Percentiles rank a stretch among this genome's conserved stretches.
These are phyloP conservation scores for Lates japonicus DNA, from an alignment of 2,797 vertebrate genomes.

Conservation along the genomic window DNA sequence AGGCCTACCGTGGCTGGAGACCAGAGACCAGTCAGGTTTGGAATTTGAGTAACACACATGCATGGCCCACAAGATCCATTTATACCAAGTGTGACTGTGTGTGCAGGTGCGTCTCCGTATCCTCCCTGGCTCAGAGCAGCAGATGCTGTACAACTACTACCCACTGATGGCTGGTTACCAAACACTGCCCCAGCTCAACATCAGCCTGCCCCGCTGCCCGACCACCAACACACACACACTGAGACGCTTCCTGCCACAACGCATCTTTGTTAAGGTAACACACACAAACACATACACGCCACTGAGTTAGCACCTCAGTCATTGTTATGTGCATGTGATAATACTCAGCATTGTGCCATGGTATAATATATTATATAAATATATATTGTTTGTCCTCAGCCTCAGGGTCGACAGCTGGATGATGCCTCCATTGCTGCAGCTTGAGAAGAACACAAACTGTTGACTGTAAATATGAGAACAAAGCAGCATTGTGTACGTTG, in stretches of 20 bases:
- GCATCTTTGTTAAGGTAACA: constrained; percentile 96
- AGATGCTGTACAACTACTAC: constrained; percentile 97
- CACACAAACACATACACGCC: too few relatives aligned
- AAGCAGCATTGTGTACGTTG: constrained; percentile 17
- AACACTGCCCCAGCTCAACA: constrained; percentile 92
- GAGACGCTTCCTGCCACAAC: constrained; percentile 93
- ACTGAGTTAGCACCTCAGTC: neutral
- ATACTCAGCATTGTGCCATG: neutral
- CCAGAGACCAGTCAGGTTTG: too few relatives aligned
- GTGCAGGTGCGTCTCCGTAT: constrained; percentile 93
- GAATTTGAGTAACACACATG: too few relatives aligned
- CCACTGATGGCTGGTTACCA: constrained; percentile 99
- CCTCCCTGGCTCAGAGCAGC: constrained; percentile 93
- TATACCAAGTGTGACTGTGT: neutral
- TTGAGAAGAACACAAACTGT: constrained; percentile 63
- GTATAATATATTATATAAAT: neutral
- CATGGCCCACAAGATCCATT: neutral
- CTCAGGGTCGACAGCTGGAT: constrained; percentile 92
- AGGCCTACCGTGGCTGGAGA: too few relatives aligned
- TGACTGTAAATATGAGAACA: constrained; percentile 49
- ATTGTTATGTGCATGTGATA: neutral
- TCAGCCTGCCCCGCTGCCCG: constrained; percentile 91
- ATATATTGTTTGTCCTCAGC: constrained; percentile 82
- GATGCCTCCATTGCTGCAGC: constrained; percentile 93
- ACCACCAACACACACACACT: constrained; percentile 89